phyloP scores from a whole-genome alignment of 2,113 vertebrate species.

The Rafetus swinhoei region DNA sequence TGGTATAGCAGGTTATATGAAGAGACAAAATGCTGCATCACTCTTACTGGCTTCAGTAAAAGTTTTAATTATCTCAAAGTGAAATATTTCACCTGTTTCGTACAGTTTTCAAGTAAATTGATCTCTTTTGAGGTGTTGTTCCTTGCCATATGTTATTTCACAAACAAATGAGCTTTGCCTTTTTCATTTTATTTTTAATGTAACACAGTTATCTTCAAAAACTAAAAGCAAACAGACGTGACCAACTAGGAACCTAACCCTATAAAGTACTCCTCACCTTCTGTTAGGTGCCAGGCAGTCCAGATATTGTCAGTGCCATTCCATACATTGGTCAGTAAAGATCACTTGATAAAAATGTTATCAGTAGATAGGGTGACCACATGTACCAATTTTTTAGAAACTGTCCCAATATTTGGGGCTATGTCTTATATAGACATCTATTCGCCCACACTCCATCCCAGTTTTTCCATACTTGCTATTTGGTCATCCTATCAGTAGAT shows the following conservation, averaged over 20 bases:
- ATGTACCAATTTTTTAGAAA: neutral
- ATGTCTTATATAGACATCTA: neutral
- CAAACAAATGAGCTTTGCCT: neutral
- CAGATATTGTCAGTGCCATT: neutral
- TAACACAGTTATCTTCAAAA: neutral
- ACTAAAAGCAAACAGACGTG: neutral
- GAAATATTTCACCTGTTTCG: slow-evolving; percentile 2
- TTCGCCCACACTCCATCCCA: rapidly evolving
- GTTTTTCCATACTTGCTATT: neutral
- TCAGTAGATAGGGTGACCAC: neutral
- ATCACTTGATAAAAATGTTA: neutral
- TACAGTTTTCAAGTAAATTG: neutral
- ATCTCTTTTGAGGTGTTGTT: neutral
- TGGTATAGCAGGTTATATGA: neutral
- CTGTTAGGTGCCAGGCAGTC: neutral
- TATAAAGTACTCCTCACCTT: neutral
- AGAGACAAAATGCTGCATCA: neutral
- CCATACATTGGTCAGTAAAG: neutral
- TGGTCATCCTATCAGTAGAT: neutral
- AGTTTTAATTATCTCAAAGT: neutral
- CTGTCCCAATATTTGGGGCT: neutral
- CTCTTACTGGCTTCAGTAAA: neutral
- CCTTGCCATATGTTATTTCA: neutral
- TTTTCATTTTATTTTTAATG: slow-evolving; percentile 11
- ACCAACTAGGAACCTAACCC: neutral